Percentiles rank a stretch among this genome's conserved stretches.
These are phyloP conservation scores for Aviceda subcristata DNA, from an alignment of 2,113 vertebrate genomes.

Conservation along the genomic window DNA sequence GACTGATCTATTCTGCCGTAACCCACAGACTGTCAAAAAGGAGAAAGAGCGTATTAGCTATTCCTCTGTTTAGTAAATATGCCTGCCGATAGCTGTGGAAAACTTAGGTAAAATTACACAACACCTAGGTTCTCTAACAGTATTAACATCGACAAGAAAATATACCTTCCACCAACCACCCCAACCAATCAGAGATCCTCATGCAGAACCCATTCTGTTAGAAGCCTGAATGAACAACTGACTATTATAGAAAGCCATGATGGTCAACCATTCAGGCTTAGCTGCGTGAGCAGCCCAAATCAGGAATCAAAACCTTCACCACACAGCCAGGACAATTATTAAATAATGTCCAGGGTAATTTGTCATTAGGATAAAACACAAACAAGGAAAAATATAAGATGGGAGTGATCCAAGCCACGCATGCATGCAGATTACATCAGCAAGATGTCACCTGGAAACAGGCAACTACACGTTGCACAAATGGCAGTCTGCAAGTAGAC, in stretches of 20 bases:
- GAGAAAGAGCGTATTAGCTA: background rate
- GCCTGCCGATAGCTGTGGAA: background rate
- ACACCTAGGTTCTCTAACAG: background rate
- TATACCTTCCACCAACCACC: background rate
- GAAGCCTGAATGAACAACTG: background rate
- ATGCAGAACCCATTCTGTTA: background rate
- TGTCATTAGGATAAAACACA: background rate
- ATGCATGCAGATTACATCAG: background rate
- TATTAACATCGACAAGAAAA: background rate
- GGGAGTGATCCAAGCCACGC: background rate
- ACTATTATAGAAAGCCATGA: background rate
- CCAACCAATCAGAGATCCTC: background rate
- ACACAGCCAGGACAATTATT: background rate
- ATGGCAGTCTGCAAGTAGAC: background rate
- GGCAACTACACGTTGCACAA: background rate
- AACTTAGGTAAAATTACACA: background rate
- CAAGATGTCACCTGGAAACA: background rate
- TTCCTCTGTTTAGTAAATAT: background rate
- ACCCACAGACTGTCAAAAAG: constrained; percentile 70
- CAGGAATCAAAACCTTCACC: background rate
- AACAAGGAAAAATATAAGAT: background rate
- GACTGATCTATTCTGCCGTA: constrained; percentile 57
- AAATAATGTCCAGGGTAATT: background rate
- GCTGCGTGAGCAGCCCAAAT: background rate
- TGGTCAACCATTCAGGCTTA: background rate